Base-by-base conservation (phyloP, 2,113 vertebrate genomes). In the Anolis sagrei region DNA sequence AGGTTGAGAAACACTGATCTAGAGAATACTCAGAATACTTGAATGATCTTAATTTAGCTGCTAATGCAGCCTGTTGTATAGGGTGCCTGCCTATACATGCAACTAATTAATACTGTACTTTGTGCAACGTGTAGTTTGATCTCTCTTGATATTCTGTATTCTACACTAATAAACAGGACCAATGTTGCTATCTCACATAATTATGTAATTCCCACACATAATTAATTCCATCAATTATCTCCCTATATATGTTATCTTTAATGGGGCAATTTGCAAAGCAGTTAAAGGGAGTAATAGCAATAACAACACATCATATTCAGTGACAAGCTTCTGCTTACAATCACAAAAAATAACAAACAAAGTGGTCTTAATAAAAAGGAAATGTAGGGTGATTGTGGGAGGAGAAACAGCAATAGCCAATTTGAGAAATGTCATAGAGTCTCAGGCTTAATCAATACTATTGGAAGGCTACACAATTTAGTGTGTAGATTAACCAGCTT, bases 161-260 rank as follows among this genome's bases (percentile, higher is more conserved):
- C 34, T 21, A 66, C 82, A 87, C 76, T 16, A 77, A 84, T 39
- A 86, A 87, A 2, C 29, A 76, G 70, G n/a, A 25, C 75, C 79
- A 6, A 69, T 1, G 0, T n/a, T 88, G 73, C 79, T 92, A 84
- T 86, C 16, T 58, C 83, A 73, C n/a, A 75, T 54, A 91, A 88
- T 81, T 82, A 69, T 94, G 90, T 85, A n/a, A 78, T 78, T 93
- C 91, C 87, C 88, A 92, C 88, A 92, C 86, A 92, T 86, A 96
- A 94, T 95, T 92, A 94, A 93, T 88, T 80, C 79, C 75, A 91
- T 79, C 88, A 88, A 91, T 92, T 91, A 89, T 81, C 48, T 82
- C 77, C 83, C 81, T 89, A 39, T 68, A 83, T 90, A 73, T 72
- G 7, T 76, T 88, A 66, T 66, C 74, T 85, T 81, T 58, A 75